Percentiles rank a stretch among this genome's conserved stretches.
Evolutionary conservation across 37 sponge, comb jelly and placozoan genomes (phyloP).

Genomic region (Lycopodina hypogea): DNA sequence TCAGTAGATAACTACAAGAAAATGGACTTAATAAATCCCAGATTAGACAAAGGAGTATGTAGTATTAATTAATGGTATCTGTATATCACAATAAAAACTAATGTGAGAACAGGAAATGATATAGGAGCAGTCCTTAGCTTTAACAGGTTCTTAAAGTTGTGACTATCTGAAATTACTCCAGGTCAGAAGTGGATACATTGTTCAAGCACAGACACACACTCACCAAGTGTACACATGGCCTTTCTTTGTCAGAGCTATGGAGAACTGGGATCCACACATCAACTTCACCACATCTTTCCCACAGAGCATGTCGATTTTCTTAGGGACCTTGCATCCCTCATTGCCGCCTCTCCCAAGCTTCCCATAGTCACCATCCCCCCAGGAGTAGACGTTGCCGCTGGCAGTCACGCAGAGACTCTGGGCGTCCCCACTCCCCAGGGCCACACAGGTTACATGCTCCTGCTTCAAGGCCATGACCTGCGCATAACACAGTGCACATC

Average conservation of each 20-base stretch:
- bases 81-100: too few relatives aligned
- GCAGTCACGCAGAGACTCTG: constrained; percentile 80
- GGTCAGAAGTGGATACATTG: too few relatives aligned
- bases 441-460: constrained; percentile 66
- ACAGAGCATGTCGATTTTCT: constrained; percentile 67
- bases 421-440: constrained; percentile 96
- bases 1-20: too few relatives aligned
- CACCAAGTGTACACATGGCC: constrained; percentile 96
- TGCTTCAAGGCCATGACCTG: constrained; percentile 76
- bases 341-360: constrained; percentile 95
- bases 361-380: constrained; percentile 99
- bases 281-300: constrained; percentile 70
- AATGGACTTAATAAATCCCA: too few relatives aligned
- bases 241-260: constrained; percentile 79
- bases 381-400: constrained; percentile 75
- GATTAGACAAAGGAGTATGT: too few relatives aligned
- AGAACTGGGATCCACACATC: constrained; percentile 95
- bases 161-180: too few relatives aligned
- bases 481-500: too few relatives aligned
- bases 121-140: too few relatives aligned
- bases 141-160: too few relatives aligned
- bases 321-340: constrained; percentile 88
- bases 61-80: too few relatives aligned
- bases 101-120: too few relatives aligned
- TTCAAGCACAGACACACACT: too few relatives aligned